These are phyloP conservation scores for Cephus pulcher DNA, from an alignment of 2,888 invertebrate species.

Conservation along the genomic window DNA sequence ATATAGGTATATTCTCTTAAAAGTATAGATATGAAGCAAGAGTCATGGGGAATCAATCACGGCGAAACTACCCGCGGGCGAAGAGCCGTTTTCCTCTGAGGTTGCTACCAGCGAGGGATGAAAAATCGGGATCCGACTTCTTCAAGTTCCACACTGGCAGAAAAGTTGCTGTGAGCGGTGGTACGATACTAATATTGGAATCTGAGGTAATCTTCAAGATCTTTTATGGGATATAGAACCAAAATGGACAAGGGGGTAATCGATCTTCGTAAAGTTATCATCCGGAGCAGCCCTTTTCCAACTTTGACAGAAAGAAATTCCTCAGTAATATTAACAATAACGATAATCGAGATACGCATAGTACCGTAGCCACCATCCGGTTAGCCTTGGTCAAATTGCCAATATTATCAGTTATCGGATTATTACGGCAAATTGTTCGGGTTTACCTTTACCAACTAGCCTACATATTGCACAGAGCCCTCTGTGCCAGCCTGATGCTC, in stretches of 20 bases:
- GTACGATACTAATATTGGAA: not conserved
- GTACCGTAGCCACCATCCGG: conserved; percentile 43
- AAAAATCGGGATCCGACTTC: not conserved
- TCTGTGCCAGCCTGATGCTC: not conserved
- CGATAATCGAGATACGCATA: conserved; percentile 44
- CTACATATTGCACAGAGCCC: conserved; percentile 31
- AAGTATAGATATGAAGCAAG: not conserved
- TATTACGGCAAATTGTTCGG: conserved; percentile 59
- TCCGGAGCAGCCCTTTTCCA: not conserved
- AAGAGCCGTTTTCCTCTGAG: not conserved
- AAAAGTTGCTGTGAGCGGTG: not conserved
- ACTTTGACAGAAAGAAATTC: conserved; percentile 4
- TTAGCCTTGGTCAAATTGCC: conserved; percentile 50
- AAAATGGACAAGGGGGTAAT: not conserved
- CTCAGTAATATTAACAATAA: conserved; percentile 31
- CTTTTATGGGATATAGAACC: not conserved
- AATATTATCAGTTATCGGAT: conserved; percentile 62
- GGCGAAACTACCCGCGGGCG: not conserved
- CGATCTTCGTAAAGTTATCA: not conserved
- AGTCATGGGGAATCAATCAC: not conserved
- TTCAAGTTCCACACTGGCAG: not conserved
- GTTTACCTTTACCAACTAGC: conserved; percentile 49
- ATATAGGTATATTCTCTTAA: not conserved
- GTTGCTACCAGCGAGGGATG: not conserved
- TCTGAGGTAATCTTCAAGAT: not conserved